Evolutionary conservation across 2,797 vertebrate species (phyloP).

Genomic region (Amazona ochrocephala): DNA sequence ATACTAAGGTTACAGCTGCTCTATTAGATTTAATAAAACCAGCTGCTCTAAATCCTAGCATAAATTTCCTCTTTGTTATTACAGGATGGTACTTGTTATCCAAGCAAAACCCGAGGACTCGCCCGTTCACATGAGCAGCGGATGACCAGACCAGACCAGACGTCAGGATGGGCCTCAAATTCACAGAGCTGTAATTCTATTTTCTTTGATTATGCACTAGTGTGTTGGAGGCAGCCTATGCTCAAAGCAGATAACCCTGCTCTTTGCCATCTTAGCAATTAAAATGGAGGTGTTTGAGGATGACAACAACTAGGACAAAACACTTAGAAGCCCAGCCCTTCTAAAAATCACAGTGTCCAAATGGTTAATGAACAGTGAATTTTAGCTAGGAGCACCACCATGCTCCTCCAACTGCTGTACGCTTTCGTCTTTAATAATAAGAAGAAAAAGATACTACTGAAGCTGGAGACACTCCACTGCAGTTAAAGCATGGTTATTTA

Average conservation of each 20-base stretch:
- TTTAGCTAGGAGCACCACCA: neutral
- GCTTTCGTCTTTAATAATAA: conserved; percentile 40
- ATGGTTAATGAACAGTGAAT: conserved; percentile 4
- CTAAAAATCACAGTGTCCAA: neutral
- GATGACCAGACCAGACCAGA: neutral
- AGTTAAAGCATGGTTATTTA: conserved; percentile 69
- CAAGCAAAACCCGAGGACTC: neutral
- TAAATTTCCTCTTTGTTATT: conserved; percentile 39
- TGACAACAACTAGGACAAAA: neutral
- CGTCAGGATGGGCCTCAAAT: conserved; percentile 19
- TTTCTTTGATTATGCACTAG: conserved; percentile 62
- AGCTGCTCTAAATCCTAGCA: conserved; percentile 37
- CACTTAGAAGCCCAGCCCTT: neutral
- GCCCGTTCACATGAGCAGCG: neutral
- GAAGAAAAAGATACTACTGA: conserved; percentile 24
- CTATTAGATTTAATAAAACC: conserved; percentile 42
- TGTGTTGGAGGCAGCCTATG: conserved; percentile 47
- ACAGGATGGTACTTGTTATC: conserved; percentile 10
- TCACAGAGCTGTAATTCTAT: conserved; percentile 63
- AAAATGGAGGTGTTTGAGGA: conserved; percentile 46
- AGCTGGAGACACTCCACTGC: conserved; percentile 51
- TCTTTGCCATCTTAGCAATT: conserved; percentile 73
- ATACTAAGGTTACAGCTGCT: neutral
- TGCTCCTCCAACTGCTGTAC: neutral
- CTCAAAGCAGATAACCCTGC: conserved; percentile 67